Evolutionary conservation across 2,888 invertebrate genomes (phyloP), one percentile per base, ranked within the genome.

Genomic region (Cecidostiba fungosa): DNA sequence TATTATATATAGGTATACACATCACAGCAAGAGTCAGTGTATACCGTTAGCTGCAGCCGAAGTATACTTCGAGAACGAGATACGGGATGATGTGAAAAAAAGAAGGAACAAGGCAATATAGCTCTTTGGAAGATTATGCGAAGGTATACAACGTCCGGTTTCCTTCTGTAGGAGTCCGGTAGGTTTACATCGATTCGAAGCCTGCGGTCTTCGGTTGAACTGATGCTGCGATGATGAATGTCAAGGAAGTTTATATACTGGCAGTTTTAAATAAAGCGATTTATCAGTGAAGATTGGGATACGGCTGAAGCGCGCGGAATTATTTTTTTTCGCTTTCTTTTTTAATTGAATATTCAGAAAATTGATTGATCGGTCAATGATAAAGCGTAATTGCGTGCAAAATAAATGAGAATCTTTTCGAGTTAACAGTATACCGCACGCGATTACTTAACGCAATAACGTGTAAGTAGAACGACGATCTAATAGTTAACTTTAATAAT

Each of bases 1-100:
- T n/a, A n/a, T n/a, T n/a, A n/a, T n/a, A n/a, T n/a, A n/a, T n/a
- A n/a, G n/a, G n/a, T n/a, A n/a, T n/a, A n/a, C n/a, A n/a, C n/a
- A n/a, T n/a, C 50, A 50, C 50, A 19, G 19, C 4, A 16, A 70
- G 70, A 19, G 23, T 43, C 39, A 12, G 36, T n/a, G 12, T 16
- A 54, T 54, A 80, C 80, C 80, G 80, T 80, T 80, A 80, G 54
- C 66, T 12, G 59, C 23, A 50, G 54, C n/a, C 39, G 23, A 80
- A 72, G 54, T 39, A n/a, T 14, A 39, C 26, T 73, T 73, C 69
- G 23, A 47, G n/a, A 19, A 39, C 50, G 36, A 50, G 76, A 77
- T 54, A 62, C 16, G 69, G 43, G n/a, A n/a, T n/a, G n/a, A 50
- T 19, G 26, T n/a, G 62, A 66, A 36, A 43, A 74, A 70, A 73